phyloP scores from a whole-genome alignment of 53 echinoderm and acorn worm genomes.

The Mesocentrotus franciscanus region DNA sequence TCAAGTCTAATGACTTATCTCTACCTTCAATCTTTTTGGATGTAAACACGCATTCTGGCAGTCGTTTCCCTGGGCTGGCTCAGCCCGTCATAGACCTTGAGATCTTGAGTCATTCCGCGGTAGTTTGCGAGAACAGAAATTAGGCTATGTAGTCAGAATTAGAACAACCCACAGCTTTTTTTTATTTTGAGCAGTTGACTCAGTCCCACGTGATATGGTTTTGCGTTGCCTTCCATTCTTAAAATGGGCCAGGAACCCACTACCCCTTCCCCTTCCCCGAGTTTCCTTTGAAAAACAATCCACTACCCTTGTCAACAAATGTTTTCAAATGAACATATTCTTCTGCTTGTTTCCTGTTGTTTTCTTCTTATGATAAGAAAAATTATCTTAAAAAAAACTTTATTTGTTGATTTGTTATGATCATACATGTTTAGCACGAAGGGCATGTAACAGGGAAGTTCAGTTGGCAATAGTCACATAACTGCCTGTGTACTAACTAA shows the following conservation, averaged over 20 bases:
- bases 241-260: slow-evolving; percentile 52
- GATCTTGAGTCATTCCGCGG: slow-evolving; percentile 46
- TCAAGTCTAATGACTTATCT: slow-evolving; percentile 31
- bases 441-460: background rate
- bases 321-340: background rate
- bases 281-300: background rate
- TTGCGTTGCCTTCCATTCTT: slow-evolving; percentile 40
- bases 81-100: background rate
- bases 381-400: background rate
- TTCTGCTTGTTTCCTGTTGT: background rate
- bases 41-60: slow-evolving; percentile 35
- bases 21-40: background rate
- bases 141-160: slow-evolving; percentile 53
- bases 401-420: background rate
- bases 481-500: background rate
- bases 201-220: slow-evolving; percentile 56
- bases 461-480: background rate
- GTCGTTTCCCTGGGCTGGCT: slow-evolving; percentile 23
- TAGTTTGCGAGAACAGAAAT: slow-evolving; percentile 39
- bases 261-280: background rate
- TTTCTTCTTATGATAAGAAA: background rate
- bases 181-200: slow-evolving; percentile 28
- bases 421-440: background rate
- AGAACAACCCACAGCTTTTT: slow-evolving; percentile 57
- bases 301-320: background rate